Evolutionary conservation across 2,797 vertebrate genomes (phyloP).

Genomic region (Synaphobranchus kaupii): DNA sequence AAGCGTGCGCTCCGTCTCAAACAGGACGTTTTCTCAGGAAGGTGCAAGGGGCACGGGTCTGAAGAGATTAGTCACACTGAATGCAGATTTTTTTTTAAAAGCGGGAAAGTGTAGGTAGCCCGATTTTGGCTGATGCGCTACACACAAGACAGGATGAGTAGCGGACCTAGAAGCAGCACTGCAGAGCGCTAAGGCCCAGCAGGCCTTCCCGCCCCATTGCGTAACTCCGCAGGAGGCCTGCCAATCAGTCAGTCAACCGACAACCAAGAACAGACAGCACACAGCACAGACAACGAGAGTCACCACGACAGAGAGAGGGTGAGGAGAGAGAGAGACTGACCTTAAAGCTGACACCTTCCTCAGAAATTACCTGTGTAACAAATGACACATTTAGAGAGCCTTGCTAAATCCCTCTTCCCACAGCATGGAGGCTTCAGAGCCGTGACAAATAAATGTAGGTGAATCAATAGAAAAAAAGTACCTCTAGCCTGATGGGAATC

Average conservation of each 20-base stretch:
- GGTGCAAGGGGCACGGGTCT: not conserved
- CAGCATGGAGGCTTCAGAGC: conserved; percentile 44
- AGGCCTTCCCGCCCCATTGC: not conserved
- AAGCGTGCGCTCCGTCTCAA: not conserved
- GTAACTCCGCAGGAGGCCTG: not conserved
- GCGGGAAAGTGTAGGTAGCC: not conserved
- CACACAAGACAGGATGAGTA: not conserved
- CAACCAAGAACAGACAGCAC: conserved; percentile 46
- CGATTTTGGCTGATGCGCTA: not conserved
- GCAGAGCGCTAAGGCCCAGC: not conserved
- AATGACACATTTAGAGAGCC: conserved; percentile 79
- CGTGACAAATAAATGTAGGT: conserved; percentile 5
- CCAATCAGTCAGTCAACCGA: not conserved
- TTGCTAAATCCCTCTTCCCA: conserved; percentile 48
- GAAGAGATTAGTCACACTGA: not conserved
- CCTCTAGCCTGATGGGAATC: not conserved
- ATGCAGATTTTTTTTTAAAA: conserved; percentile 13
- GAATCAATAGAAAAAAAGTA: not conserved
- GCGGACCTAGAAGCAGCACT: not conserved
- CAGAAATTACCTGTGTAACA: conserved; percentile 85
- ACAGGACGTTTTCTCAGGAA: not conserved
- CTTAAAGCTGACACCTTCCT: conserved; percentile 87
- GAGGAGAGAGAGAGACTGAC: conserved; percentile 72
- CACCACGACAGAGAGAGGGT: conserved; percentile 59
- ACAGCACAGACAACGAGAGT: conserved; percentile 61